Base-by-base conservation (phyloP, 2,797 vertebrate genomes). In the Gorsachius magnificus region DNA sequence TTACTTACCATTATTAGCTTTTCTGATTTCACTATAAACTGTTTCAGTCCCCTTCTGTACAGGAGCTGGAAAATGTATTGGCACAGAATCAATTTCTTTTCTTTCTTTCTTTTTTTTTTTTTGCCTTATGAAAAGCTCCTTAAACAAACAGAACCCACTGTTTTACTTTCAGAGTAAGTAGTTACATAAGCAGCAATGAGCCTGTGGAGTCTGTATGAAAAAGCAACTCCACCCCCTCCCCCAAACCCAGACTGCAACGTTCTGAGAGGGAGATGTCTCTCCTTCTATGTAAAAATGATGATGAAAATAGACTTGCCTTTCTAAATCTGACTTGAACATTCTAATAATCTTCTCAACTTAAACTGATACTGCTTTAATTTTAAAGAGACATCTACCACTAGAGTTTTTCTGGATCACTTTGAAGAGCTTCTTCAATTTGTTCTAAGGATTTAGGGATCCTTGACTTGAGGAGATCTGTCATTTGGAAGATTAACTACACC, bases 11-110 rank as follows among this genome's bases (percentile, higher is more conserved):
- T 98, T 97, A 93, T 97, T 93, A 93, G 98, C 84, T 97, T 98
- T 99, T 97, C 99, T 98, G 96, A 99, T 98, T 98, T 99, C 99
- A 95, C 98, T 99, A 98, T 99, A 99, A 94, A 99, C 99, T 3
- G 99, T 99, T 93, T 99, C 99, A 43, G 99, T 99, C 96, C 98
- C 98, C 98, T 98, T 99, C 93, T 92, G 98, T 97, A 97, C 95
- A 77, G 98, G 99, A 98, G 97, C 99, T 99, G 98, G 96, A 97
- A 94, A 98, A 97, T 70, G 94, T 89, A 98, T 96, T 95, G 92
- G 89, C 89, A 96, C 71, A 97, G 72, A 97, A 96, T 98, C 91
- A 98, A 91, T 96, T 93, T 93, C 1, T 70, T 91, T 92, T 77
- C 57, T 66, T 89, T 58, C 78, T 77, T 19, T 14, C 25, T 41